phyloP scores from a whole-genome alignment of 2,113 vertebrate species.

The Esox niger region DNA sequence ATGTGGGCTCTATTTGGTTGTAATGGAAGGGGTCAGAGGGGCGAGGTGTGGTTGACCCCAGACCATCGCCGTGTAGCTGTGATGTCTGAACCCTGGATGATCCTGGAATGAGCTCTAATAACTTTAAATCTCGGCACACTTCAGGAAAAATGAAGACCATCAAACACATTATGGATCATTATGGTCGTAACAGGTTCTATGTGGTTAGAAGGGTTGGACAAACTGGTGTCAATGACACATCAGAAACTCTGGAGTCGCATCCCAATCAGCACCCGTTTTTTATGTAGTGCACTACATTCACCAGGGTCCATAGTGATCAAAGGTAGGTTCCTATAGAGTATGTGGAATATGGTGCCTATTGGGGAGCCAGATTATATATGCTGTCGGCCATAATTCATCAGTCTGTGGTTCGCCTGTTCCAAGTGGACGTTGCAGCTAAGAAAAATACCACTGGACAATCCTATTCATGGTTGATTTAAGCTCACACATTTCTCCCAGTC shows the following conservation, averaged over 20 bases:
- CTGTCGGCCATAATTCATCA: slow-evolving; percentile 38
- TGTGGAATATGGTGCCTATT: no score
- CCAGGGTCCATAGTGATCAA: no score
- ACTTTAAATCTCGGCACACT: slow-evolving; percentile 24
- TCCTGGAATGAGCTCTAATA: slow-evolving; percentile 28
- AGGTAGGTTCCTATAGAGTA: no score
- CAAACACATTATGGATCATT: slow-evolving; percentile 21
- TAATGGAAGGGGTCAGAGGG: no score
- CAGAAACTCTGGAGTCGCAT: slow-evolving; percentile 44
- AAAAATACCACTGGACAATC: slow-evolving; percentile 67
- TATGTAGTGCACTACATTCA: no score
- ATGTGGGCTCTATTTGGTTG: no score
- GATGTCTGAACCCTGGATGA: background rate
- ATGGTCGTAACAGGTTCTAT: slow-evolving; percentile 9
- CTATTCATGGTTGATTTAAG: slow-evolving; percentile 65
- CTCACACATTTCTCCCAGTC: slow-evolving; percentile 55
- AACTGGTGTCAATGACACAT: slow-evolving; percentile 37
- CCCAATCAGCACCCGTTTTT: no score
- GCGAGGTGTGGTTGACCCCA: background rate
- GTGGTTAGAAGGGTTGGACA: slow-evolving; percentile 30
- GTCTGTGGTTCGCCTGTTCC: slow-evolving; percentile 53
- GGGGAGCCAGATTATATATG: no score
- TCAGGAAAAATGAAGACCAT: slow-evolving; percentile 27
- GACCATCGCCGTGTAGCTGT: background rate
- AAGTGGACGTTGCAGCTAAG: slow-evolving; percentile 55